Conservation (phyloP, 2,113 vertebrate species). For the Amphiprion percula region DNA sequence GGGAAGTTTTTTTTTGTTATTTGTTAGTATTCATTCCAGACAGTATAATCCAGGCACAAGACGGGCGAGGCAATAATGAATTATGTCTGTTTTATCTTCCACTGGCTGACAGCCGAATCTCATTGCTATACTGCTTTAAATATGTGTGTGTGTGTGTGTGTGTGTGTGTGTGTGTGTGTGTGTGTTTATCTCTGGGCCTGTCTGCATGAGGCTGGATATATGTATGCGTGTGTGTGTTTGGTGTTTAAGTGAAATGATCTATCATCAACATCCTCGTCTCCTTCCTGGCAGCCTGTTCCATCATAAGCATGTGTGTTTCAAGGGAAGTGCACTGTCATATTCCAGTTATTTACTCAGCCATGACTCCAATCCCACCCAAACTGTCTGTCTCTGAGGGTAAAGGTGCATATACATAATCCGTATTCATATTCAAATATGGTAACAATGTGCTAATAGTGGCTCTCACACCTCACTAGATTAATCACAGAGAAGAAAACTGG, state of each 20-base stretch:
- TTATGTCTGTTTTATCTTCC: conserved; percentile 68
- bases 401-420: conserved; percentile 4
- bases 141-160: conserved; percentile 24
- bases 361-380: conserved; percentile 37
- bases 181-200: conserved; percentile 7
- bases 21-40: conserved; percentile 43
- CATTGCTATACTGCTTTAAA: conserved; percentile 55
- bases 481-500: background rate
- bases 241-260: conserved; percentile 56
- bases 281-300: conserved; percentile 43
- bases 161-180: conserved; percentile 25
- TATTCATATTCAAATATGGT: conserved; percentile 11
- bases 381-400: conserved; percentile 18
- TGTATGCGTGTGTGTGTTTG: conserved; percentile 4
- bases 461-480: background rate
- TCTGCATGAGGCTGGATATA: background rate
- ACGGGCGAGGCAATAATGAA: conserved; percentile 60
- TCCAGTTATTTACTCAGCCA: conserved; percentile 33
- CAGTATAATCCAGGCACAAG: conserved; percentile 54
- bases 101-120: conserved; percentile 62
- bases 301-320: conserved; percentile 18
- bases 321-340: conserved; percentile 46
- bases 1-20: conserved; percentile 20
- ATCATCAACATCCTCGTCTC: conserved; percentile 48
- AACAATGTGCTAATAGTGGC: conserved; percentile 21